phyloP scores from a whole-genome alignment of 2,113 vertebrate genomes.

The Halcyon malimbica region DNA sequence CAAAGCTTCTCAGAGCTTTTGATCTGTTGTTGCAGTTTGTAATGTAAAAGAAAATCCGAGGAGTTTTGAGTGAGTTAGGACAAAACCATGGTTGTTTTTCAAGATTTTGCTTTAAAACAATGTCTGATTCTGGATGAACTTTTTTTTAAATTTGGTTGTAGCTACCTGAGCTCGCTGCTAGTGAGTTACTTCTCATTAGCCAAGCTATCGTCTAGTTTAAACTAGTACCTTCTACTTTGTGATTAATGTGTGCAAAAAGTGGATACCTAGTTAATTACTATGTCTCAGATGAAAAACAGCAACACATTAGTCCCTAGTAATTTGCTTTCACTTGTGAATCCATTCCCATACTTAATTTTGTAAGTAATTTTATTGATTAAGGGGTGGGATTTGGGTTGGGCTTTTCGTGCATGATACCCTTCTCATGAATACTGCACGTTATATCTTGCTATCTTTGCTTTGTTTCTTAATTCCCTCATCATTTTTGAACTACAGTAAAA shows the following conservation, averaged over 20 bases:
- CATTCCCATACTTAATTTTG: neutral
- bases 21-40: neutral
- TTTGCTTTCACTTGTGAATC: neutral
- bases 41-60: neutral
- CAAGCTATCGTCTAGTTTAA: neutral
- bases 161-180: neutral
- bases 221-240: neutral
- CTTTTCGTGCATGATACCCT: neutral
- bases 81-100: neutral
- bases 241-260: neutral
- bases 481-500: neutral
- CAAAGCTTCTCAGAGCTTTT: neutral
- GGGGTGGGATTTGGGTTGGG: neutral
- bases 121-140: neutral
- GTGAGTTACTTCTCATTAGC: neutral
- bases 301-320: neutral
- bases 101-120: neutral
- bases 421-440: neutral
- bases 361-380: conserved; percentile 9
- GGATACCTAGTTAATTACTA: neutral
- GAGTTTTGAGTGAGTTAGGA: neutral
- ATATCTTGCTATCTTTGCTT: neutral
- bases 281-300: neutral
- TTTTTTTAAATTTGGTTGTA: neutral
- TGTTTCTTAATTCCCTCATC: neutral